phyloP scores from a whole-genome alignment of 2,797 vertebrate genomes.

The Adelosebastes latens region DNA sequence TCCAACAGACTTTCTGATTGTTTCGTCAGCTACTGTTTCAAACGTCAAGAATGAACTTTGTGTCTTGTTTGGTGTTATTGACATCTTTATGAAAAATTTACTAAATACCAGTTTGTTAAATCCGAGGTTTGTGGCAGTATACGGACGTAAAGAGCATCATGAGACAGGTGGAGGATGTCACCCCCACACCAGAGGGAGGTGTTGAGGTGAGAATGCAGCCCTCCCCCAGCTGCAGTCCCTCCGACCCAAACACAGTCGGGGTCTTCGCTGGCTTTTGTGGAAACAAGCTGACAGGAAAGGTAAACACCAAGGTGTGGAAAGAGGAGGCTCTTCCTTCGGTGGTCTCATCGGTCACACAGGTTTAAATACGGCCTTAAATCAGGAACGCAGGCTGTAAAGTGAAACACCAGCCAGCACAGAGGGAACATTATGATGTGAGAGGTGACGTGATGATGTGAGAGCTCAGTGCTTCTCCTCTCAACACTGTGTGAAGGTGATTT shows the following conservation, averaged over 20 bases:
- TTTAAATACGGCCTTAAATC: slow-evolving; percentile 47
- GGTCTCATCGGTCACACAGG: slow-evolving; percentile 60
- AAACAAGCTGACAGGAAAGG: slow-evolving; percentile 73
- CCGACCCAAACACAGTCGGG: slow-evolving; percentile 58
- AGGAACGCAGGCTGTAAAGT: slow-evolving; percentile 11
- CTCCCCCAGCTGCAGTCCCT: slow-evolving; percentile 53
- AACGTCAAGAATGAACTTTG: too few species aligned
- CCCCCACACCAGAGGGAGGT: slow-evolving; percentile 26
- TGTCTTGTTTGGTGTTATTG: too few species aligned
- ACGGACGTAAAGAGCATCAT: slow-evolving; percentile 3
- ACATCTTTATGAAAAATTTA: neutral
- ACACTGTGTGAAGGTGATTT: neutral
- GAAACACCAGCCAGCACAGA: slow-evolving; percentile 27
- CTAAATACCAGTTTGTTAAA: neutral
- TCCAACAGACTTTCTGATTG: neutral
- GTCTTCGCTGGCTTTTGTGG: slow-evolving; percentile 53
- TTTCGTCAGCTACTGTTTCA: neutral
- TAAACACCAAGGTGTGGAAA: slow-evolving; percentile 78
- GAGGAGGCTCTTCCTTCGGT: slow-evolving; percentile 59
- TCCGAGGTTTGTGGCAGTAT: neutral
- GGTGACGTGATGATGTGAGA: slow-evolving; percentile 13
- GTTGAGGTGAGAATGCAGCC: slow-evolving; percentile 58
- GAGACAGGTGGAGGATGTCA: slow-evolving; percentile 33
- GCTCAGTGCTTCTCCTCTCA: neutral
- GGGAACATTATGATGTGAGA: slow-evolving; percentile 22